Conservation (phyloP, 2,113 vertebrate genomes). For the Silurus asotus region DNA sequence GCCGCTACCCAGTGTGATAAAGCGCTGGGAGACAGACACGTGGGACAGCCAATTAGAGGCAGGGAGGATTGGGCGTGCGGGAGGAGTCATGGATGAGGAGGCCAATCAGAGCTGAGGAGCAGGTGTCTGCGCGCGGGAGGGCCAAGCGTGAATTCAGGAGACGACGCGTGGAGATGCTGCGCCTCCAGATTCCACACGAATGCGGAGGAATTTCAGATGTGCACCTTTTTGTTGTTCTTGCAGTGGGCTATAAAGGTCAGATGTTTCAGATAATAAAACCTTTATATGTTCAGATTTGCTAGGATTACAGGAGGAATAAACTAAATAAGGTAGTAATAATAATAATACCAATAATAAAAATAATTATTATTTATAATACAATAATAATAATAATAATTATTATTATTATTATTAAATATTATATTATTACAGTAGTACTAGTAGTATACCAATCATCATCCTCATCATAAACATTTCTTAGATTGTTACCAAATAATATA, state of each 20-base stretch:
- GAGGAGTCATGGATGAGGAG: accelerated
- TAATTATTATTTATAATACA: not conserved
- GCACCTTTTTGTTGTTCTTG: not conserved
- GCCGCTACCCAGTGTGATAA: constrained; percentile 55
- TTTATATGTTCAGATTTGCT: not conserved
- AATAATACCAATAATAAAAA: not conserved
- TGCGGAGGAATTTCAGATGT: constrained; percentile 31
- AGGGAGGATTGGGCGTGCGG: constrained; percentile 9
- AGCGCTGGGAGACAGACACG: not conserved
- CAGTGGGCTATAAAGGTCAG: not conserved
- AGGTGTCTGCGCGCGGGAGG: constrained; percentile 66
- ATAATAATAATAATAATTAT: not conserved
- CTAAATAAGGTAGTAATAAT: not conserved
- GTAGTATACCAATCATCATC: not conserved
- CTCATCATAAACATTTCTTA: not conserved
- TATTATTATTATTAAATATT: not conserved
- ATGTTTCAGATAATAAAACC: not conserved
- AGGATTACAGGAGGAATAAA: not conserved
- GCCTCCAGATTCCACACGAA: constrained; percentile 40
- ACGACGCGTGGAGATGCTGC: constrained; percentile 8
- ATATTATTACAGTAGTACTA: not conserved
- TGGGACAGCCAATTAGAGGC: constrained; percentile 52
- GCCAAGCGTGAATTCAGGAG: not conserved
- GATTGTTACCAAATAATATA: not conserved
- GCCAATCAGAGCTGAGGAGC: constrained; percentile 61